phyloP scores from a whole-genome alignment of 1,140 invertebrate species.

The Ladona fulva region DNA sequence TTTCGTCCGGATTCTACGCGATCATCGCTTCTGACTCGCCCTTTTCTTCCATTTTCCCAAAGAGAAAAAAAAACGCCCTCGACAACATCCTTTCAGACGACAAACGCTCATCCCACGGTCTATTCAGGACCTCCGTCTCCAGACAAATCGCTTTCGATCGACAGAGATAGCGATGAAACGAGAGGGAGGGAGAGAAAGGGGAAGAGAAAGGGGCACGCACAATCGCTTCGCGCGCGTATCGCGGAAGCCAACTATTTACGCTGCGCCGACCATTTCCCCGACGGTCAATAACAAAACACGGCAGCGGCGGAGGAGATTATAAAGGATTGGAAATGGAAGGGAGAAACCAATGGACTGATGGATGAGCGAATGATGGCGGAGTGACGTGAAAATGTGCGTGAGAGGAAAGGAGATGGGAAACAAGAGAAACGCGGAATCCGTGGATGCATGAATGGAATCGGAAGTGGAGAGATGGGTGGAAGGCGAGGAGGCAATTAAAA shows the following conservation, averaged over 20 bases:
- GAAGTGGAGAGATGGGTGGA: too few relatives aligned
- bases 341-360: neutral
- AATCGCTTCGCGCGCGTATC: neutral
- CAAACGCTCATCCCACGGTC: neutral
- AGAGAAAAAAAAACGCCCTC: too few relatives aligned
- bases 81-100: too few relatives aligned
- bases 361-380: neutral
- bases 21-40: too few relatives aligned
- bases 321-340: neutral
- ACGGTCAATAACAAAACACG: neutral
- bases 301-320: neutral
- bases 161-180: neutral
- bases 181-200: too few relatives aligned
- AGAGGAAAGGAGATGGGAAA: neutral
- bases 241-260: neutral
- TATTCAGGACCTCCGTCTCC: neutral
- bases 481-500: too few relatives aligned
- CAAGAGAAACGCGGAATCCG: neutral
- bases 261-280: neutral
- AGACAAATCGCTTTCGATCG: constrained; percentile 3
- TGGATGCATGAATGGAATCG: neutral
- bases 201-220: too few relatives aligned
- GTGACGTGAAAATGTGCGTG: neutral
- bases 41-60: too few relatives aligned
- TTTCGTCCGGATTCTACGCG: too few relatives aligned